Conservation (phyloP, 2,797 vertebrate genomes). For the Remorina albescens region DNA sequence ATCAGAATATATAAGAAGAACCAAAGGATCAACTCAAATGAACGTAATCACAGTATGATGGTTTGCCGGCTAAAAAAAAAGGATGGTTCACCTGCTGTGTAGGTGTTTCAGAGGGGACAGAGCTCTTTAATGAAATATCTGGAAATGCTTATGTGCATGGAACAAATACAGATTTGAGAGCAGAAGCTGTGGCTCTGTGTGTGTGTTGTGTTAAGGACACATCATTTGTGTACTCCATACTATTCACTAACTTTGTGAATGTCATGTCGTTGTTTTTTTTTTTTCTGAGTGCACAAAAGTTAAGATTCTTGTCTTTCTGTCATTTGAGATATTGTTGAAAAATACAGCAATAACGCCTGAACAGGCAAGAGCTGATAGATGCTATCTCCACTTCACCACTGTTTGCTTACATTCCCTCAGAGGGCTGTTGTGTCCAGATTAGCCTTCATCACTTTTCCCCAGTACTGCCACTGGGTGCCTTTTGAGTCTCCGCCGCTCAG, state of each 20-base stretch:
- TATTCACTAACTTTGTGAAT: too few species aligned
- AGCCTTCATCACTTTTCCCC: too few species aligned
- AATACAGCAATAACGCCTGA: neutral
- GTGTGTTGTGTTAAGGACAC: neutral
- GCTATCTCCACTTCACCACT: neutral
- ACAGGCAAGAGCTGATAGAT: neutral
- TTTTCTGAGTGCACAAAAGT: neutral
- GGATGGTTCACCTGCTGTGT: too few species aligned
- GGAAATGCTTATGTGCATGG: too few species aligned
- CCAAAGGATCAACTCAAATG: neutral
- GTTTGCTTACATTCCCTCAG: neutral
- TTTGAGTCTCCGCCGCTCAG: neutral
- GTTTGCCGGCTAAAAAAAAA: too few species aligned
- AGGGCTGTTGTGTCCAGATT: neutral
- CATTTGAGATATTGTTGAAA: neutral
- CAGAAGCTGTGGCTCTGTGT: neutral
- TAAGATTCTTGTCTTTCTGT: neutral
- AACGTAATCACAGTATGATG: neutral
- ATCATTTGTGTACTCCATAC: too few species aligned
- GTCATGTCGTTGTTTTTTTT: too few species aligned
- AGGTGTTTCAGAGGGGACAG: too few species aligned
- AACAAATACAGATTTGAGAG: too few species aligned
- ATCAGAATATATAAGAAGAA: neutral
- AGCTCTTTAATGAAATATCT: too few species aligned
- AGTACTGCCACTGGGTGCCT: too few species aligned